A percentile compares a stretch with the other conserved stretches of the same genome.
Conservation (phyloP, 2,797 vertebrate species). For the Amphiprion clarkii region DNA sequence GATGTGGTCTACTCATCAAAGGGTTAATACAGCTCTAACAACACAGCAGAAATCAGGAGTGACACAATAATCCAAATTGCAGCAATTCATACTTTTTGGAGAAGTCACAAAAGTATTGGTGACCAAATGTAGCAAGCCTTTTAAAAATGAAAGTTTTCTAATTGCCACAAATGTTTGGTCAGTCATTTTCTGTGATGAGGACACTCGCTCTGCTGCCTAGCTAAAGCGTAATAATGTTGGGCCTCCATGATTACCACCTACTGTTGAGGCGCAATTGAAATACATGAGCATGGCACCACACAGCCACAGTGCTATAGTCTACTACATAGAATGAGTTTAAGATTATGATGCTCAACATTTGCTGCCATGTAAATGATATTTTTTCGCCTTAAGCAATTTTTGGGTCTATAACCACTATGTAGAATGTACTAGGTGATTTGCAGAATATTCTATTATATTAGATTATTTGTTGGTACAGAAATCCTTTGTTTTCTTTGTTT, state of each 20-base stretch:
- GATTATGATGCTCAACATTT: constrained; percentile 1
- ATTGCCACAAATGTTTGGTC: constrained; percentile 5
- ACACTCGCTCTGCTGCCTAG: not conserved
- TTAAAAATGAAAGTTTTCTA: not conserved
- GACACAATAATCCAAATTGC: constrained; percentile 18
- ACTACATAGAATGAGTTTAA: not conserved
- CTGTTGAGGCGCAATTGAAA: constrained; percentile 13
- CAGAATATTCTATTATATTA: not conserved
- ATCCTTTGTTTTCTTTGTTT: not conserved
- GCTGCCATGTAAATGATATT: not conserved
- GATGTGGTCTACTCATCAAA: too few relatives aligned
- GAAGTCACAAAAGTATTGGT: constrained; percentile 1
- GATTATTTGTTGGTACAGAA: not conserved
- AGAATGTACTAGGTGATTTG: not conserved
- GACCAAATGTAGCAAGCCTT: not conserved
- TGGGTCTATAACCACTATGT: not conserved
- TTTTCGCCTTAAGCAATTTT: not conserved
- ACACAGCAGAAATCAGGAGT: constrained; percentile 10
- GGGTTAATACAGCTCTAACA: constrained; percentile 18
- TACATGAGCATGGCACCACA: not conserved
- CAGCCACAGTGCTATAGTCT: not conserved
- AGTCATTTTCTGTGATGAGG: constrained; percentile 1
- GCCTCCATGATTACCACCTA: not conserved
- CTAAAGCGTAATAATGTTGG: constrained; percentile 5
- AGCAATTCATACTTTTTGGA: not conserved